Base-by-base conservation (phyloP, 2,797 vertebrate species). In the Chaetodon trifasciatus region DNA sequence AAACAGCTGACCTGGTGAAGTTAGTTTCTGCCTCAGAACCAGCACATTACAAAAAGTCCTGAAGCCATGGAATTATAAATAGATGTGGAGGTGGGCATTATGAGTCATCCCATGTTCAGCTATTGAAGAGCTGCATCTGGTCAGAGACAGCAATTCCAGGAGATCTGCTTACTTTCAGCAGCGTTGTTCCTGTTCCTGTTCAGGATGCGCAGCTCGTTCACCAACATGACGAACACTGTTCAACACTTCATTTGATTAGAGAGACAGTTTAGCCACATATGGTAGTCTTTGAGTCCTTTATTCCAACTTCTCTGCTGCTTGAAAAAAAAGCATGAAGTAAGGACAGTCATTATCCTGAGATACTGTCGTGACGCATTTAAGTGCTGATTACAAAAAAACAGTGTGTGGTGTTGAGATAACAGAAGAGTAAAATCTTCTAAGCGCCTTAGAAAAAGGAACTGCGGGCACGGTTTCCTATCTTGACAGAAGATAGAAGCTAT, bases 81-180 rank as follows among this genome's bases (percentile, higher is more conserved):
- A 78, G 55, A 82, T 32, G 49, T 64, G 76, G 49, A 77, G 56
- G 81, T 78, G 74, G 76, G 49, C 71, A 47, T 28, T 60, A 17
- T 87, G 87, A 90, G 35, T 87, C 88, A 84, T 57, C 55, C 42
- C 23, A 3, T 63, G 17, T 63, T n/a, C 63, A n/a, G 76, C 52
- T 64, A 13, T 53, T 85, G 47, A 82, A 87, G 69, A 13, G 61
- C 2, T 61, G 57, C 61, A 74, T 76, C 55, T 49, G 81, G 67
- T 70, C 56, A 63, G 28, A 50, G 47, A 69, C 4, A 4, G 16
- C 46, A 44, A 2, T 72, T 5, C 58, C 28, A 40, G 64, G 5
- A 37, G 23, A 24, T 46, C 3, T 24, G 21, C 40, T 28, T 35
- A 5, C 63, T 65, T 64, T 66, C 1, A 55, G 23, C 0, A 0